Conservation (phyloP, 2,113 vertebrate species). For the Gopherus flavomarginatus region DNA sequence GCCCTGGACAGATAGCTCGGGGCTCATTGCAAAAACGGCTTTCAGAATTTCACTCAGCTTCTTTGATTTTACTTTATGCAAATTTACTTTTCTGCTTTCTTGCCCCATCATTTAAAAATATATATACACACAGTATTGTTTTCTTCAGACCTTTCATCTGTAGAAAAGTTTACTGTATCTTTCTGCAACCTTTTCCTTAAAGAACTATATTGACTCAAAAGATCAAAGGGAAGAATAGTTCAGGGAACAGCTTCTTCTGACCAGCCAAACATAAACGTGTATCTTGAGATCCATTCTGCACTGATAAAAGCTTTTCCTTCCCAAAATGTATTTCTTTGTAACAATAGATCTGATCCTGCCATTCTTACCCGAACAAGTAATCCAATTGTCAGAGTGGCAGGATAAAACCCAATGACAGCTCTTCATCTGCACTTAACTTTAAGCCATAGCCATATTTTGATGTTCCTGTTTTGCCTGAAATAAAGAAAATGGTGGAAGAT, state of each 20-base stretch:
- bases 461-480: background rate
- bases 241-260: background rate
- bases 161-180: background rate
- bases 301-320: background rate
- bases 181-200: background rate
- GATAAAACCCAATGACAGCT: background rate
- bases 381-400: background rate
- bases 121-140: background rate
- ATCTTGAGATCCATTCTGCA: background rate
- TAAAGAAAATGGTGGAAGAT: background rate
- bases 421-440: background rate
- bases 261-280: background rate
- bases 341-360: background rate
- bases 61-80: background rate
- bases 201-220: background rate
- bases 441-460: background rate
- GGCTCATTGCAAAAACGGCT: background rate
- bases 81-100: background rate
- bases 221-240: background rate
- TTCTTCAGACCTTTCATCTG: background rate
- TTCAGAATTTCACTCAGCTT: background rate
- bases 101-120: background rate
- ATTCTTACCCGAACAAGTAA: background rate
- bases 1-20: background rate
- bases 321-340: background rate